phyloP scores from a whole-genome alignment of 2,797 vertebrate genomes.

The Enteromius argenteus region DNA sequence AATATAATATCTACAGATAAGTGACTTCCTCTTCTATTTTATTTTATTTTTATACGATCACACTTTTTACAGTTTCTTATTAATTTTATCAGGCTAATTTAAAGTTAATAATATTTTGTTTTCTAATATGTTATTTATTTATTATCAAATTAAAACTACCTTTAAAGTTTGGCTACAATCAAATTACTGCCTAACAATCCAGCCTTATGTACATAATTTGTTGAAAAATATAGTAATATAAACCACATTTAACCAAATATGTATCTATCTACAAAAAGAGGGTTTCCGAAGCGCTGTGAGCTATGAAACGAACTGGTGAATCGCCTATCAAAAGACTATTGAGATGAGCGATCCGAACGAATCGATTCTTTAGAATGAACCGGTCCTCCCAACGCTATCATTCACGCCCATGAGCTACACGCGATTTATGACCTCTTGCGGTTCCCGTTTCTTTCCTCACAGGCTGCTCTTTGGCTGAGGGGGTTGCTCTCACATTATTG shows the following conservation, averaged over 20 bases:
- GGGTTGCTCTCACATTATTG: neutral
- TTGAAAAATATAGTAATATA: neutral
- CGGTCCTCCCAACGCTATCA: conserved; percentile 10
- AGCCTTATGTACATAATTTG: neutral
- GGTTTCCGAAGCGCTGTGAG: neutral
- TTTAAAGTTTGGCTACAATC: neutral
- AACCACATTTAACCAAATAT: neutral
- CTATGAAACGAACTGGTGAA: neutral
- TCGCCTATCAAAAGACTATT: neutral
- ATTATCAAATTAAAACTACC: neutral
- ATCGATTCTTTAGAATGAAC: conserved; percentile 25
- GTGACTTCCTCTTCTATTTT: neutral
- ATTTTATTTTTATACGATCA: neutral
- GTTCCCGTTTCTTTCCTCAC: neutral
- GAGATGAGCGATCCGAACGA: neutral
- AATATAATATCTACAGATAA: neutral
- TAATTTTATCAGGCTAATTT: neutral
- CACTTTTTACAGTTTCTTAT: neutral
- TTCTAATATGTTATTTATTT: neutral
- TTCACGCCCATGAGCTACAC: conserved; percentile 31
- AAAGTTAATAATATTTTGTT: neutral
- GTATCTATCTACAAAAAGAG: neutral
- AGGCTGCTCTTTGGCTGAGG: neutral
- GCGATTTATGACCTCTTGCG: conserved; percentile 30
- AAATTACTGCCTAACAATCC: neutral